Conservation (phyloP, 2,888 invertebrate species). For the Microctonus aethiopoides region DNA sequence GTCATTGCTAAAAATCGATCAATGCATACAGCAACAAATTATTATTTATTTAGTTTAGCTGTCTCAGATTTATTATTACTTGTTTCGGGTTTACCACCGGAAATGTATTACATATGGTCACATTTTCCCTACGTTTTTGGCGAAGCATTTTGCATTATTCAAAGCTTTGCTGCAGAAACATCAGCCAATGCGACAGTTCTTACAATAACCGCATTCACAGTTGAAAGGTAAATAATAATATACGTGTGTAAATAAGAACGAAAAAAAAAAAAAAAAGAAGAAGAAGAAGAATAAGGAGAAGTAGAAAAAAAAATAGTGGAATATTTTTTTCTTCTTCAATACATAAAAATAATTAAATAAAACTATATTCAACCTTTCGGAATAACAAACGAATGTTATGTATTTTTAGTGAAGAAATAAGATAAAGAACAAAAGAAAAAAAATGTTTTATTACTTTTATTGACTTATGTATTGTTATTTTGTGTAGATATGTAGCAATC, state of each 20-base stretch:
- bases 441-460: background rate
- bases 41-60: conserved; percentile 83
- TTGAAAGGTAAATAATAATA: conserved; percentile 74
- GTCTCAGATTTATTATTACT: conserved; percentile 81
- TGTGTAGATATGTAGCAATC: conserved; percentile 54
- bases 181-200: conserved; percentile 86
- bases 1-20: conserved; percentile 81
- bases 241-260: background rate
- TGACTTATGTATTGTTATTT: conserved; percentile 8
- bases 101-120: conserved; percentile 81
- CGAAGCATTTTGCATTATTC: conserved; percentile 79
- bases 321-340: no score
- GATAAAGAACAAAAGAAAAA: background rate
- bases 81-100: conserved; percentile 82
- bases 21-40: conserved; percentile 89
- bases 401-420: no score
- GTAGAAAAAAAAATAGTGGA: no score
- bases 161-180: conserved; percentile 86
- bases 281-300: background rate
- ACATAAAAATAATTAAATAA: background rate
- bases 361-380: background rate
- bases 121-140: conserved; percentile 81
- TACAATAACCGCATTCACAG: conserved; percentile 89
- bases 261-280: background rate
- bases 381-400: background rate